Evolutionary conservation across 2,888 invertebrate species (phyloP), one percentile per base, ranked within the genome.

Genomic region (Volucella inanis): DNA sequence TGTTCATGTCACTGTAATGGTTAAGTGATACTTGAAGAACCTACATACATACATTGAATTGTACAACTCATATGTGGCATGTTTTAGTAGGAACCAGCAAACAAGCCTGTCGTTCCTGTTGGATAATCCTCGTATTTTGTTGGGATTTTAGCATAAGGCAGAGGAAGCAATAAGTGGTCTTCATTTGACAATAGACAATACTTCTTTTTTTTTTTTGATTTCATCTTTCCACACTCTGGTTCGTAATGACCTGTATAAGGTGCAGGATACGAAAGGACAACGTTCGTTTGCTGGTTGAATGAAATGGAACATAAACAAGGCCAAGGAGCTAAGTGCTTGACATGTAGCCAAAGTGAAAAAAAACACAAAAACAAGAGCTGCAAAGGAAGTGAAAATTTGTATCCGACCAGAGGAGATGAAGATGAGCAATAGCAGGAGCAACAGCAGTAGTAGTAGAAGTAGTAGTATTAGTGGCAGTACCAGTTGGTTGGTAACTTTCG

Each of bases 271-370:
- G 15, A 54, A 67, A 55, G 55, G 54, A 45, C 67, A 54, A 4
- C 38, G 14, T 54, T 54, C 54, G 31, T 54, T 31, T 68, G 76
- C 18, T 55, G 70, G 61, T 62, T 70, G 39, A 39, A 41, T 64
- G 55, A 70, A 77, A 70, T 70, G 71, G 64, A 62, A 71, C 49
- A 78, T 59, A 78, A 78, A 78, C 71, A 78, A 78, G 71, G 78
- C 64, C 64, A 72, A 59, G 78, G 64, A 59, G 71, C 31, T 50
- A 18, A 57, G 15, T 31, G 18, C 64, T 71, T 71, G 57, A 71
- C 71, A 78, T 57, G 50, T 9, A 57, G 41, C 62, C 47, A 11
- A 68, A 68, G 31, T 45, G 18, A 45, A 50, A 11, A 50, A 31
- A 59, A 8, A n/a, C 31, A 31, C 31, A 4, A 6, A 31, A 31